Evolutionary conservation across 2,113 vertebrate species (phyloP).

Genomic region (Megaceryle torquata): DNA sequence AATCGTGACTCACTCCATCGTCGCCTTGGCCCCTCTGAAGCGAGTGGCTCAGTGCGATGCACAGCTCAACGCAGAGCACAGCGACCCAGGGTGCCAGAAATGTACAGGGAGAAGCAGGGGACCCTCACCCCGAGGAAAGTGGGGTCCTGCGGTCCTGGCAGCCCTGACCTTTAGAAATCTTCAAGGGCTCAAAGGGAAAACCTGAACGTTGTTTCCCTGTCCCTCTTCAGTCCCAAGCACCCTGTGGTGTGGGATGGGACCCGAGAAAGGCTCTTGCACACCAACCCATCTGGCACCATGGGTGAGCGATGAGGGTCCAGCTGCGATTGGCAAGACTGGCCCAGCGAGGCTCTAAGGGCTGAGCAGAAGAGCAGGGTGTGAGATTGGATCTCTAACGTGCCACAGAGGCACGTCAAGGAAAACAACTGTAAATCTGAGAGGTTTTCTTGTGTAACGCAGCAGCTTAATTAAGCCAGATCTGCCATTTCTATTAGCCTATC

Average conservation of each 20-base stretch:
- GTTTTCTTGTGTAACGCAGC: not conserved
- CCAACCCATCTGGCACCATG: fast-evolving
- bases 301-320: not conserved
- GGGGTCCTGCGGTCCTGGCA: not conserved
- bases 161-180: not conserved
- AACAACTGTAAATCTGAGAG: not conserved
- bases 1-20: not conserved
- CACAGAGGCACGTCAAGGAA: not conserved
- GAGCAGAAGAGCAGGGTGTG: not conserved
- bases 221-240: not conserved
- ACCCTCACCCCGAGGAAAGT: fast-evolving
- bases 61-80: fast-evolving
- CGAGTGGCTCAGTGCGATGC: fast-evolving
- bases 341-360: not conserved
- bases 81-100: fast-evolving
- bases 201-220: fast-evolving
- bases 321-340: fast-evolving
- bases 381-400: fast-evolving
- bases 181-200: not conserved
- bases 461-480: not conserved
- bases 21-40: fast-evolving
- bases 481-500: not conserved
- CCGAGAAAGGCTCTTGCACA: fast-evolving
- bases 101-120: fast-evolving
- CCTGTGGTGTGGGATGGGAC: not conserved